Base-by-base conservation (phyloP, 2,888 invertebrate species). In the Hypercompe scribonia region DNA sequence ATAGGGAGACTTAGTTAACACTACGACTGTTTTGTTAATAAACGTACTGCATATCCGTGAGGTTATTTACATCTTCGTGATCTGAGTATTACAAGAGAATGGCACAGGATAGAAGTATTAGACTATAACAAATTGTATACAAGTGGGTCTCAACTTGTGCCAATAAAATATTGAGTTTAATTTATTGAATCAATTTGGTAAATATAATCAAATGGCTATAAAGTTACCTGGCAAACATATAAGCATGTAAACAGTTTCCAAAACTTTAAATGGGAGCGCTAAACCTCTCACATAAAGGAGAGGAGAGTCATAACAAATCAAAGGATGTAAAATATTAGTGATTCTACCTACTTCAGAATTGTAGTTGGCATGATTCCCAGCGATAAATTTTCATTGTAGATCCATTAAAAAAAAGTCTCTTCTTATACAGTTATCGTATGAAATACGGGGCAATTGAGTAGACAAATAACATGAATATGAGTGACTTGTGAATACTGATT, bases 1-100 rank as follows among this genome's bases (percentile, higher is more conserved):
- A 81, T 80, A 77, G 71, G 74, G 34, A 65, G 75, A 46, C 77
- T 83, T 85, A 85, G 80, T 78, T 80, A 81, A 78, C 70, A 70
- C 80, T 67, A 66, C 68, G 74, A 81, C 79, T 77, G 74, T 77
- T 77, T 61, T 74, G 76, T 80, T 81, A 70, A 81, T 83, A 74
- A 77, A 81, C 77, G 72, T 78, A 79, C 75, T 76, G 66, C 54
- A 68, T 71, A 73, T 75, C 68, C 42, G 39, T 63, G 8, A 72
- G n/a, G 68, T 69, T 75, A 75, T 72, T 75, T 75, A 67, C 61
- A 69, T 72, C 66, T 39, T 68, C 61, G 64, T 73, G 65, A 73
- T 69, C 46, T 69, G 65, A 50, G 69, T 65, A 73, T 69, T 73
- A 69, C 42, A 68, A 28, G 28, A 31, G 28, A 68, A 31, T 28